A percentile compares a stretch with the other conserved stretches of the same genome.
These are phyloP conservation scores for Plecotus auritus DNA, from an alignment of 2,113 vertebrate genomes.

Conservation along the genomic window DNA sequence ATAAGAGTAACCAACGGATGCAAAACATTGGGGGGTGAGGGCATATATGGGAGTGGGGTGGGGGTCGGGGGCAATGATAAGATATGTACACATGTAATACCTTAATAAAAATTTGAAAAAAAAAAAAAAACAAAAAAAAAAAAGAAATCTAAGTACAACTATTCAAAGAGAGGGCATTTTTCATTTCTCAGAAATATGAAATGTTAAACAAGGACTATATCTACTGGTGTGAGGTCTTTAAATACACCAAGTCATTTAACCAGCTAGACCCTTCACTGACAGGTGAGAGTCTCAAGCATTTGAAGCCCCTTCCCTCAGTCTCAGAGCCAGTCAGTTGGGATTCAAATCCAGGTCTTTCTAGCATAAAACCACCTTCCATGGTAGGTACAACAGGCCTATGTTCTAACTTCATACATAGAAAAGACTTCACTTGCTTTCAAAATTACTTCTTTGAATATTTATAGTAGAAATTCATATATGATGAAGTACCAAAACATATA, in stretches of 20 bases:
- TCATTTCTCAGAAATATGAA: neutral
- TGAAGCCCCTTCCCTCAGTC: neutral
- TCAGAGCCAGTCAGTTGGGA: neutral
- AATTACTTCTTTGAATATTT: neutral
- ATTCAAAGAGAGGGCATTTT: neutral
- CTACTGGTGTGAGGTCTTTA: neutral
- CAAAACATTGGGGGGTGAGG: too few species aligned
- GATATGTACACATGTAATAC: too few species aligned
- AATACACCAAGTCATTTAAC: neutral
- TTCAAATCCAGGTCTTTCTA: neutral
- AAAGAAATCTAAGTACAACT: neutral
- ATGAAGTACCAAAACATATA: neutral
- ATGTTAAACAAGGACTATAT: neutral
- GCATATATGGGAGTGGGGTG: too few species aligned
- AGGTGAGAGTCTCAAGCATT: neutral
- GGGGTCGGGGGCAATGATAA: too few species aligned
- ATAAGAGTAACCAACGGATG: too few species aligned
- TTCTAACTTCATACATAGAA: neutral
- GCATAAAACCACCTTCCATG: neutral
- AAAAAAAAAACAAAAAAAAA: too few species aligned
- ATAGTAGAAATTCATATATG: neutral
- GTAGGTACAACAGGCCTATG: neutral
- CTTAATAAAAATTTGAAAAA: too few species aligned
- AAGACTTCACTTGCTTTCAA: neutral
- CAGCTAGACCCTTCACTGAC: neutral